Base-by-base conservation (phyloP, 2,113 vertebrate genomes). In the Peromyscus leucopus region DNA sequence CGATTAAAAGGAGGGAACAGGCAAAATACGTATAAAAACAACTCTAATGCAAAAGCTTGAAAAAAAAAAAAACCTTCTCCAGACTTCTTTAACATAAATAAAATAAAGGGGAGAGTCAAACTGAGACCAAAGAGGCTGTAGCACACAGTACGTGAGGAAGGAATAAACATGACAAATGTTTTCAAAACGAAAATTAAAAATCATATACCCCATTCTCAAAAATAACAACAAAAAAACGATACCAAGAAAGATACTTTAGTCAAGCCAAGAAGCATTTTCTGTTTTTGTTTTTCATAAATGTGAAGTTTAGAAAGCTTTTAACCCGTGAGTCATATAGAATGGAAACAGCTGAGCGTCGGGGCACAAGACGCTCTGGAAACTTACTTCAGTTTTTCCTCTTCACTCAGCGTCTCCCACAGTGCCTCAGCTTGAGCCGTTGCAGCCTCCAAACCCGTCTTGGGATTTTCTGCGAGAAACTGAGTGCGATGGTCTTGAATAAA, bases 341-440 rank as follows among this genome's bases (percentile, higher is more conserved):
- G 98, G 98, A 99, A 99, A 98, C 89, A 98, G 95, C 91, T 90
- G 96, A 79, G 89, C 84, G 97, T 78, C 97, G 92, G 97, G 96
- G 97, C 98, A 98, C 98, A 98, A 94, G 98, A 97, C 98, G 89
- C 98, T 98, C 98, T 98, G 98, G 98, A 99, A 98, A 99, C 99
- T 99, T 99, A 99, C 99, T 99, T 99, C 93, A 98, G 98, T 97
- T 98, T 99, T 84, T 99, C 99, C 93, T 99, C 99, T 98, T 99
- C 98, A 97, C 95, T 98, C 97, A 99, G 97, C 98, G 99, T 99
- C 98, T 99, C 99, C 99, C 99, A 99, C 97, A 98, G 98, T 96
- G 99, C 98, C 97, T 99, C 98, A 95, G 99, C 96, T 74, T 98
- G 95, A 96, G 91, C 8, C 97, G 98, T 98, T 97, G 99, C 98